Conservation (phyloP, 2,888 invertebrate species). For the Eretmocerus hayati region DNA sequence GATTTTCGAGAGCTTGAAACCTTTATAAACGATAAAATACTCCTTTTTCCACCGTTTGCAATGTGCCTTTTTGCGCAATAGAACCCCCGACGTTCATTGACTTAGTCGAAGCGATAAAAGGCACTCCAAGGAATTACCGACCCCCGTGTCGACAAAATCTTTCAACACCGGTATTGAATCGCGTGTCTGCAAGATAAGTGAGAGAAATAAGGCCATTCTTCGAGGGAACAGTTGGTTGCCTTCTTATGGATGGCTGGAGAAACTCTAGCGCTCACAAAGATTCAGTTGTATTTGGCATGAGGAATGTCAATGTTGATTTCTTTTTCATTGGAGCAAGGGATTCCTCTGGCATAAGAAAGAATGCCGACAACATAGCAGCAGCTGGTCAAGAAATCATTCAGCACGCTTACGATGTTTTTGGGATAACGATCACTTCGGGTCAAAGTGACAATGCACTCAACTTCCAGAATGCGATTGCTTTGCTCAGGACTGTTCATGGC, state of each 20-base stretch:
- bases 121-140: neutral
- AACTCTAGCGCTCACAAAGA: neutral
- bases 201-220: neutral
- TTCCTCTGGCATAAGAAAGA: too few relatives aligned
- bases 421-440: neutral
- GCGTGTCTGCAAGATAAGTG: too few relatives aligned
- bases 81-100: neutral
- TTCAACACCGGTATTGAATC: neutral
- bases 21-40: too few relatives aligned
- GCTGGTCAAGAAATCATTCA: neutral
- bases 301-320: too few relatives aligned
- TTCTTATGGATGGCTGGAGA: conserved; percentile 1
- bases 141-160: neutral
- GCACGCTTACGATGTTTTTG: neutral
- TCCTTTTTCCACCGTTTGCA: conserved; percentile 1
- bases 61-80: neutral
- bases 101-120: neutral
- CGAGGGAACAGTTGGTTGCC: neutral
- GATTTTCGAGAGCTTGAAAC: too few relatives aligned
- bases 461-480: too few relatives aligned
- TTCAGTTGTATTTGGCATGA: too few relatives aligned
- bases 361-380: neutral
- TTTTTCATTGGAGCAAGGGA: too few relatives aligned
- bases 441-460: neutral
- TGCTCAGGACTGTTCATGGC: too few relatives aligned